Conservation (phyloP, 2,797 vertebrate species). For the Allobates femoralis region DNA sequence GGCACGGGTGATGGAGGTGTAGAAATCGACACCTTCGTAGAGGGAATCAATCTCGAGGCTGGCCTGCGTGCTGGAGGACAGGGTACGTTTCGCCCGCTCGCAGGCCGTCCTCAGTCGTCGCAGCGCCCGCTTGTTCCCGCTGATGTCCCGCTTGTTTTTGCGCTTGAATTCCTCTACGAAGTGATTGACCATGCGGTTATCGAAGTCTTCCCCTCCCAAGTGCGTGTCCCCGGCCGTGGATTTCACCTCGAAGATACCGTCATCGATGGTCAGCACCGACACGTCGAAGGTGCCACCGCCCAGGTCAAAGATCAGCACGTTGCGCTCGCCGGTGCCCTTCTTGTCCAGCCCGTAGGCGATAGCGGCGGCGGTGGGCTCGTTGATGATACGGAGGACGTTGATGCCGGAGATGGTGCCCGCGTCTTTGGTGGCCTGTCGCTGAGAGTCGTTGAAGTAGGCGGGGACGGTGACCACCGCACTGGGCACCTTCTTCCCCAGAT, state of each 20-base stretch:
- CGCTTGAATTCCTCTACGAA: conserved; percentile 93
- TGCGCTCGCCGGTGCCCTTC: conserved; percentile 84
- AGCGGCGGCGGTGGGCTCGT: conserved; percentile 90
- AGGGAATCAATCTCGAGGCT: conserved; percentile 78
- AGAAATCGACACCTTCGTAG: conserved; percentile 93
- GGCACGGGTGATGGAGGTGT: conserved; percentile 91
- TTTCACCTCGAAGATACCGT: conserved; percentile 94
- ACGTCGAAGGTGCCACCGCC: conserved; percentile 93
- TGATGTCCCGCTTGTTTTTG: conserved; percentile 90
- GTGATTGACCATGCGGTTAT: conserved; percentile 87
- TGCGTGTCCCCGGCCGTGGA: conserved; percentile 92
- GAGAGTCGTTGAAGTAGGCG: conserved; percentile 74
- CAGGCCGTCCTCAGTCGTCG: conserved; percentile 89
- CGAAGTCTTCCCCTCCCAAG: conserved; percentile 82
- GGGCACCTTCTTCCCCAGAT: conserved; percentile 85
- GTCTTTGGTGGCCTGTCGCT: conserved; percentile 89
- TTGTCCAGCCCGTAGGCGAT: conserved; percentile 92
- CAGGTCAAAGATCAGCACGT: conserved; percentile 91
- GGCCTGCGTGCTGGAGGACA: conserved; percentile 88
- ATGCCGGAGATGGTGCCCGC: conserved; percentile 90
- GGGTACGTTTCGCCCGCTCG: conserved; percentile 86
- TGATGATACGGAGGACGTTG: conserved; percentile 91
- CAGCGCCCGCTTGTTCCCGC: conserved; percentile 88
- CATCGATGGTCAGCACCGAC: conserved; percentile 91
- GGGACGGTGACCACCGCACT: conserved; percentile 92